Evolutionary conservation across 2,113 vertebrate species (phyloP), one percentile per base, ranked within the genome.

Genomic region (Engraulis encrasicolus): DNA sequence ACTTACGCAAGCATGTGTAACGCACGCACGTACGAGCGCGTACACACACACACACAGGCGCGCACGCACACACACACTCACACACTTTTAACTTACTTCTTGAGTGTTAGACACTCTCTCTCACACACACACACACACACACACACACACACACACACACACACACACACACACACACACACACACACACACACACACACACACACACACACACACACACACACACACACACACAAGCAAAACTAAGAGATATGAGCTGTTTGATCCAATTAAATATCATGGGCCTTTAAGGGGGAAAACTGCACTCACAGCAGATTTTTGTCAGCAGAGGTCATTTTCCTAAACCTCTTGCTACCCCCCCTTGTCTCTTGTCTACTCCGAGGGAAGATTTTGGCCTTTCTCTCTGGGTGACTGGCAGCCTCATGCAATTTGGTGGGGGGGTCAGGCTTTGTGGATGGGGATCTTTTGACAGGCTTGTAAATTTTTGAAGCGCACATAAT

Each of bases 211-310:
- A 71, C 27, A 71, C 27, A 71, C 61, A 34, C 61, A 71, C 23
- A 71, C 61, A 71, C 23, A 71, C 27, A 71, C 61, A 71, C 61
- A 71, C 1, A 6, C 23, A 27, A 7, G n/a, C 61, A 74, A 74
- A 15, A 74, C 85, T 85, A 85, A 66, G 85, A 88, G 84, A 90
- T 85, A 90, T 86, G 85, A 90, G 80, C 90, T 86, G 91, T 88
- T 88, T 80, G 50, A 82, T 87, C 88, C 86, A 90, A 88, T 91
- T 91, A 91, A 89, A 78, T 91, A 82, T 91, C 91, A 90, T 89
- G 92, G 89, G 85, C 87, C 89, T 92, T 91, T 91, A 91, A 71
- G 79, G 86, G 81, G 86, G n/a, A 81, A 90, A 91, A 91, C 80
- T 86, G 89, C 85, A 85, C 88, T 87, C 85, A 78, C 88, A 90